phyloP scores from a whole-genome alignment of 2,888 invertebrate species.

The Eupeodes latifasciatus region DNA sequence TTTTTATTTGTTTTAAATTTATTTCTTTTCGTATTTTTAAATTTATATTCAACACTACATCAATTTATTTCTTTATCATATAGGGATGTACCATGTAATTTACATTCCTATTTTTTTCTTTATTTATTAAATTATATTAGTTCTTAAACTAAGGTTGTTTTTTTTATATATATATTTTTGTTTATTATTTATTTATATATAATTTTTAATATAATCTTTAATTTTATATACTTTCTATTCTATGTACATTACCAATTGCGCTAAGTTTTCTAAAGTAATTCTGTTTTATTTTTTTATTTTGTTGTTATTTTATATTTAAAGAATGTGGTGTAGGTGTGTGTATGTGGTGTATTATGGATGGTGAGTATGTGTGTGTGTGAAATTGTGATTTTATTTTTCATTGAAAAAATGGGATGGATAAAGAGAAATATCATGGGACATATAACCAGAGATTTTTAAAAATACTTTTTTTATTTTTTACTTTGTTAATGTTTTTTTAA shows the following conservation, averaged over 20 bases:
- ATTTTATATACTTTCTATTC: constrained; percentile 77
- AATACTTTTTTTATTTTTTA: constrained; percentile 13
- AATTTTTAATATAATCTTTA: constrained; percentile 61
- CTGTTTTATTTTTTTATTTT: constrained; percentile 56
- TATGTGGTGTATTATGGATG: constrained; percentile 34
- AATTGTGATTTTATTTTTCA: constrained; percentile 51
- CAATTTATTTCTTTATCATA: constrained; percentile 45
- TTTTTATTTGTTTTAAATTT: constrained; percentile 47
- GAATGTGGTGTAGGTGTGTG: constrained; percentile 44
- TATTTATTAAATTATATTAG: constrained; percentile 39
- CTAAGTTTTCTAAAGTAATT: constrained; percentile 84
- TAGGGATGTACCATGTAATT: constrained; percentile 64
- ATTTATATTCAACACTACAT: constrained; percentile 62
- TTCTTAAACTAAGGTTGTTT: constrained; percentile 38
- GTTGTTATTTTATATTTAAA: constrained; percentile 30
- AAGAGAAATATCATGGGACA: constrained; percentile 27
- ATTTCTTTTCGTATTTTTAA: constrained; percentile 51
- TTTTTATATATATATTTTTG: constrained; percentile 46
- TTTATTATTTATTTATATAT: constrained; percentile 65
- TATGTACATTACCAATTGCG: constrained; percentile 82
- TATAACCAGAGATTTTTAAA: constrained; percentile 22
- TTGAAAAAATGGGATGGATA: constrained; percentile 54
- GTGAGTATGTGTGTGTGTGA: constrained; percentile 11
- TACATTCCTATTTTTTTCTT: constrained; percentile 54
- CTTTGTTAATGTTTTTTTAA: not conserved